Conservation (phyloP, 2,113 vertebrate genomes). For the Myrmophylax atrothorax region DNA sequence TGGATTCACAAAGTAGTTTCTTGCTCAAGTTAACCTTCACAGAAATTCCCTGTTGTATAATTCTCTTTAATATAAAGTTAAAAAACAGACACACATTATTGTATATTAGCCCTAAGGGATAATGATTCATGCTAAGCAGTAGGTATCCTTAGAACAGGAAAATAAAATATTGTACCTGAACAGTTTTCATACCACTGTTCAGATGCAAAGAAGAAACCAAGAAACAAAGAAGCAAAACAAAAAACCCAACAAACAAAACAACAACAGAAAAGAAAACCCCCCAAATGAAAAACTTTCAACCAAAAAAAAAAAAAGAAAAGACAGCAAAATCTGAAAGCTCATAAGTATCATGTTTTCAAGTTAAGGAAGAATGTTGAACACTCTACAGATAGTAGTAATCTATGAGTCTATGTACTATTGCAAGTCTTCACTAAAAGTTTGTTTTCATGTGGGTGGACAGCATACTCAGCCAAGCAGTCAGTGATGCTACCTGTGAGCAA, state of each 20-base stretch:
- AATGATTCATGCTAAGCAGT: not conserved
- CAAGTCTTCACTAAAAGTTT: not conserved
- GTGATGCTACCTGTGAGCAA: not conserved
- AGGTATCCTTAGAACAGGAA: not conserved
- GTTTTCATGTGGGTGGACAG: not conserved
- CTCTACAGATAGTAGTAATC: not conserved
- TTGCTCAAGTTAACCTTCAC: not conserved
- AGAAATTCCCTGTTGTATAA: not conserved
- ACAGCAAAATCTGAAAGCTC: not conserved
- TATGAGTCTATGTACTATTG: not conserved
- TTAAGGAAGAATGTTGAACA: not conserved
- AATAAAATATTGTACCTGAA: not conserved
- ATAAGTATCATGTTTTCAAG: rapidly evolving
- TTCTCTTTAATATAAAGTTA: not conserved
- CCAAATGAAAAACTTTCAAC: no score
- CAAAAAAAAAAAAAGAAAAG: not conserved
- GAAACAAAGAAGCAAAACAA: not conserved
- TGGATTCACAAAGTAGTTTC: not conserved
- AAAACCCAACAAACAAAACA: no score
- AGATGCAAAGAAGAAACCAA: not conserved
- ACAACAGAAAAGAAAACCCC: not conserved
- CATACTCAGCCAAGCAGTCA: not conserved
- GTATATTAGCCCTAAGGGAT: not conserved
- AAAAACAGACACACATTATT: not conserved
- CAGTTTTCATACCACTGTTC: not conserved